Evolutionary conservation across 2,888 invertebrate species (phyloP).

Genomic region (Odontocolon sp.): DNA sequence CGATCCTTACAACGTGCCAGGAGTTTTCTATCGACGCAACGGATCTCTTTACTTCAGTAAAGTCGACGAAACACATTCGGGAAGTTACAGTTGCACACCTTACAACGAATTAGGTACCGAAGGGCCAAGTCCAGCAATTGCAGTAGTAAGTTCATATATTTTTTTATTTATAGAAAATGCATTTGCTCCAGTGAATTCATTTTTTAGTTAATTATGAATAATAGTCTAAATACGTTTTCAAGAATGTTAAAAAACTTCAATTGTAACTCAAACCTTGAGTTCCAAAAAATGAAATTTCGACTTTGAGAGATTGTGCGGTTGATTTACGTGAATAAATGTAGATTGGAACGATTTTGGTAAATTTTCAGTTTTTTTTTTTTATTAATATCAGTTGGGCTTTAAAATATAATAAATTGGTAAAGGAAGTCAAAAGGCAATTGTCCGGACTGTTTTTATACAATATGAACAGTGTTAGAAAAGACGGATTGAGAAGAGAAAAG

Average conservation of each 20-base stretch:
- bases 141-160: slow-evolving; percentile 82
- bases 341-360: too few species aligned
- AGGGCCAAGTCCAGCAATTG: slow-evolving; percentile 92
- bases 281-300: too few species aligned
- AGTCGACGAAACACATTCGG: slow-evolving; percentile 93
- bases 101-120: slow-evolving; percentile 94
- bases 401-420: neutral
- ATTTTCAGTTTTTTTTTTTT: too few species aligned
- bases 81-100: slow-evolving; percentile 95
- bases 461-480: slow-evolving; percentile 7
- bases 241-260: too few species aligned
- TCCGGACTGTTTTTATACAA: neutral
- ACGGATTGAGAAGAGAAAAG: slow-evolving; percentile 32
- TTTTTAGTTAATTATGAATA: too few species aligned
- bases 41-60: slow-evolving; percentile 92
- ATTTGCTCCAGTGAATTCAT: neutral
- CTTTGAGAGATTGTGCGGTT: too few species aligned
- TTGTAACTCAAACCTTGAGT: too few species aligned
- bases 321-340: too few species aligned
- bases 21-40: slow-evolving; percentile 92
- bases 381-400: too few species aligned
- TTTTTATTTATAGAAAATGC: slow-evolving; percentile 4
- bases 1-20: slow-evolving; percentile 93
- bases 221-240: too few species aligned
- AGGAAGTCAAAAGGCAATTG: neutral